Conservation (phyloP, 1,140 invertebrate species). For the Lamellibrachia luymesi region DNA sequence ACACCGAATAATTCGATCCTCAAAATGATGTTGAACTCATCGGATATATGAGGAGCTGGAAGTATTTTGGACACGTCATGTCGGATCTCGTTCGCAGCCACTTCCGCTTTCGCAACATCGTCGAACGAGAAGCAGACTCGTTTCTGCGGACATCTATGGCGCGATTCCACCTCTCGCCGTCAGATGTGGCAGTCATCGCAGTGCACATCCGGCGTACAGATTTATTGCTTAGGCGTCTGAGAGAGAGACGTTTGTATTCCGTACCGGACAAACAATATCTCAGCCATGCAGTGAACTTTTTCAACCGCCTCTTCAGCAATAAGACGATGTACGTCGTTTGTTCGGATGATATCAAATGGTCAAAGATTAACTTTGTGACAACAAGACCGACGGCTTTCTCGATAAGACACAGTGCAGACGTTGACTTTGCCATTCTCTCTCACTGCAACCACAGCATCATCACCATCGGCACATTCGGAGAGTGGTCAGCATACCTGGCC, state of each 20-base stretch:
- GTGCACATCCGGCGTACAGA: conserved; percentile 22
- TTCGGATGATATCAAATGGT: conserved; percentile 20
- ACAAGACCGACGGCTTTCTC: background rate
- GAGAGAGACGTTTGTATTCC: background rate
- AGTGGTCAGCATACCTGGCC: conserved; percentile 34
- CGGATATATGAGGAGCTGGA: background rate
- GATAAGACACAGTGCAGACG: background rate
- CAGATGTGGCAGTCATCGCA: conserved; percentile 9
- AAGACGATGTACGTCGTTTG: conserved; percentile 10
- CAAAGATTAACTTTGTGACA: background rate
- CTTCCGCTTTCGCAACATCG: background rate
- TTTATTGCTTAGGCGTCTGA: background rate
- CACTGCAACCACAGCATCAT: too few species aligned
- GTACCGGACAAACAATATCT: conserved; percentile 16
- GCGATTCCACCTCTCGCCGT: background rate
- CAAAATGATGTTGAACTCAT: background rate
- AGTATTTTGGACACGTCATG: background rate
- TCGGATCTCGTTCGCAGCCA: background rate
- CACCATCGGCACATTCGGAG: conserved; percentile 32
- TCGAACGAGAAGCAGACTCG: background rate
- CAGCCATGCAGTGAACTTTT: conserved; percentile 15
- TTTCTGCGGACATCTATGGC: background rate
- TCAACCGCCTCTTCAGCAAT: background rate
- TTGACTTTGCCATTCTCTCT: too few species aligned
- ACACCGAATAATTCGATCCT: background rate